A percentile compares a stretch with the other conserved stretches of the same genome.
Conservation (phyloP, 2,797 vertebrate species). For the Schizopygopsis pylzovi region DNA sequence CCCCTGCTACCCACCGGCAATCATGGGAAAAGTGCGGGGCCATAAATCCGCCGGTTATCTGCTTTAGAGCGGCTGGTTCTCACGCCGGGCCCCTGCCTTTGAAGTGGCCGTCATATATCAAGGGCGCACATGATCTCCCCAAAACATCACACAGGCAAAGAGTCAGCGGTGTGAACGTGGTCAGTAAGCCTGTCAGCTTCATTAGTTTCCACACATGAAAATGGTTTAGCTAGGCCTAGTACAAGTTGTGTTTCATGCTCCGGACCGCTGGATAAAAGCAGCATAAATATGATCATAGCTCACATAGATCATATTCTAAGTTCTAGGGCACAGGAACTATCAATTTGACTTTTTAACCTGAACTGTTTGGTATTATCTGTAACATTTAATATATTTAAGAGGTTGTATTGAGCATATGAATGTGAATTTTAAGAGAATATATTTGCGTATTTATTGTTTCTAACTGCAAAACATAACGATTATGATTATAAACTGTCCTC, state of each 20-base stretch:
- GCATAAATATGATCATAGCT: not conserved
- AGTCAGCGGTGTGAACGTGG: constrained; percentile 35
- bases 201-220: constrained; percentile 26
- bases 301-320: not conserved
- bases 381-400: not conserved
- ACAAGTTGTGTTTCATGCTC: constrained; percentile 4
- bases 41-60: constrained; percentile 81
- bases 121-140: constrained; percentile 68
- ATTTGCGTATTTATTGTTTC: not conserved
- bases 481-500: not conserved
- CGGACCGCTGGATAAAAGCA: constrained; percentile 12
- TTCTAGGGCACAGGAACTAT: not conserved
- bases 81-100: constrained; percentile 76
- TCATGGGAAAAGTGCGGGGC: constrained; percentile 77
- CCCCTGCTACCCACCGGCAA: constrained; percentile 73
- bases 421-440: not conserved
- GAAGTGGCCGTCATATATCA: constrained; percentile 77
- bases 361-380: not conserved
- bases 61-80: constrained; percentile 77
- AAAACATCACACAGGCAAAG: constrained; percentile 48
- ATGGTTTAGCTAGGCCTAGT: constrained; percentile 11
- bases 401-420: not conserved
- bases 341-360: not conserved
- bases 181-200: constrained; percentile 25
- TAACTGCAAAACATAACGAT: not conserved